Evolutionary conservation across 2,113 vertebrate genomes (phyloP), one percentile per base, ranked within the genome.

Genomic region (Pionites leucogaster): DNA sequence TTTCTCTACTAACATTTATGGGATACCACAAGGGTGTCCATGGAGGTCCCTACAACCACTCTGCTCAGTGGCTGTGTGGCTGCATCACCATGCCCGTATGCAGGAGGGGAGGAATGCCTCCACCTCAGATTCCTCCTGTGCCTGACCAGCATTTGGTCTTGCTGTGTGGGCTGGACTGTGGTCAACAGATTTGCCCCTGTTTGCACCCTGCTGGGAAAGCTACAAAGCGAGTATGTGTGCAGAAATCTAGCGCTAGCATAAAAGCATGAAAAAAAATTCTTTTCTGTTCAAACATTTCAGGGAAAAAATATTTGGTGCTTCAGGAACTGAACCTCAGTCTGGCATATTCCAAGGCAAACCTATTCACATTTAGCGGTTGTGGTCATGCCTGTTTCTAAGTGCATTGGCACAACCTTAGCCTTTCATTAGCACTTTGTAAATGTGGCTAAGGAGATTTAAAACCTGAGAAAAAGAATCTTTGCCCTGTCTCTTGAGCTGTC

Each of bases 361-460:
- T n/a, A 44, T 64, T 42, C 64, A 64, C 33, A 11, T 92, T 77
- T 85, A 92, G 81, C 79, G 74, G 72, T 63, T 3, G 1, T 47
- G 39, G 62, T 70, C 22, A 18, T 86, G 82, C 49, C 55, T 69
- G 35, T 86, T 92, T 91, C 69, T 86, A 72, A 94, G 52, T 72
- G 64, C 60, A 15, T 22, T 91, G 93, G 83, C 86, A 64, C 57
- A 82, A 53, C 33, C 29, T 86, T 76, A 85, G n/a, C 71, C 42
- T 93, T 95, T 89, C 82, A 53, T 92, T 92, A 82, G 65, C 62
- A 29, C 75, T 95, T 94, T 69, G 37, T 82, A 92, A 87, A 84
- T 68, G 72, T 49, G 52, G 24, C 70, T 87, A 70, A 86, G 72
- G 82, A 95, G 42, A 91, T 86, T 86, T 75, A 92, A 92, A 95